Percentiles rank a stretch among this genome's conserved stretches.
Conservation (phyloP, 2,113 vertebrate species). For the Paradoxurus hermaphroditus region DNA sequence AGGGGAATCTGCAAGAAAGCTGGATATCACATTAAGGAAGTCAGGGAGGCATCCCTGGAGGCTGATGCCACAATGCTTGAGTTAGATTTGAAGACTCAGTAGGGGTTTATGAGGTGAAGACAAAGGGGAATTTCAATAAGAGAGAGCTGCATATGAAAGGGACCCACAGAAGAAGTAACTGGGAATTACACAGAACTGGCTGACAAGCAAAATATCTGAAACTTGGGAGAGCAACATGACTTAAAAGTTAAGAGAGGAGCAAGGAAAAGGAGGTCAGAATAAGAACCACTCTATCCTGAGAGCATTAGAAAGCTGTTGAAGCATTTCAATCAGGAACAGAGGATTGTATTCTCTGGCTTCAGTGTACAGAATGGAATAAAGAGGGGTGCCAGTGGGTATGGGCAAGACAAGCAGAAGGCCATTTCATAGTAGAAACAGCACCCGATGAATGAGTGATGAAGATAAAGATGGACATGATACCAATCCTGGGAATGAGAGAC, state of each 20-base stretch:
- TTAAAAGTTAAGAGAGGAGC: background rate
- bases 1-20: background rate
- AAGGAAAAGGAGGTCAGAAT: background rate
- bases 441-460: background rate
- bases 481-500: background rate
- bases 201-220: background rate
- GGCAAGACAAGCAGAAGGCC: background rate
- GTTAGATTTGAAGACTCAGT: background rate
- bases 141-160: background rate
- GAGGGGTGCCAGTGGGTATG: background rate
- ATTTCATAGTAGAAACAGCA: background rate
- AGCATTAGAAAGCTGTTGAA: background rate
- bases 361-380: background rate
- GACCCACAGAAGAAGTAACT: rapidly evolving
- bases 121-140: background rate
- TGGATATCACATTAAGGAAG: background rate
- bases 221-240: background rate
- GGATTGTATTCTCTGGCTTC: background rate
- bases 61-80: background rate
- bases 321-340: background rate
- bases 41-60: background rate
- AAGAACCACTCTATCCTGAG: background rate
- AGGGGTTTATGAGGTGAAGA: background rate
- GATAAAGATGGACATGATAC: background rate
- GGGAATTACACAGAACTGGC: background rate